A percentile compares a stretch with the other conserved stretches of the same genome.
Conservation (phyloP, 2,888 invertebrate genomes). For the Argyra leucocephala region DNA sequence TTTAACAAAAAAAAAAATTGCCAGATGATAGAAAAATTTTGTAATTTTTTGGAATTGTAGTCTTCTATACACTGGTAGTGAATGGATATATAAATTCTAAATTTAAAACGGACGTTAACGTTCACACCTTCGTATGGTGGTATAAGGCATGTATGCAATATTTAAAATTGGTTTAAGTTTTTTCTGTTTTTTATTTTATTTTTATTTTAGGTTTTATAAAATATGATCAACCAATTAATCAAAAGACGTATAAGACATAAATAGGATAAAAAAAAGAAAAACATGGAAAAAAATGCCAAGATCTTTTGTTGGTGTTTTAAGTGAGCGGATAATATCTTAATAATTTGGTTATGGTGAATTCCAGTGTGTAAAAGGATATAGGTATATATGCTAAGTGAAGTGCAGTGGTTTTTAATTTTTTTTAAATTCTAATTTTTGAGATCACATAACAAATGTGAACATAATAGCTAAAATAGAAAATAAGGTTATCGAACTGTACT, state of each 20-base stretch:
- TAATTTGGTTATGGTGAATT: too few species aligned
- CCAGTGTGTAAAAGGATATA: too few species aligned
- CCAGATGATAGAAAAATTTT: not conserved
- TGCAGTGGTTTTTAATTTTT: too few species aligned
- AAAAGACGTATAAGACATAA: not conserved
- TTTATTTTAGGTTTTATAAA: not conserved
- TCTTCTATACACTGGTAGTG: not conserved
- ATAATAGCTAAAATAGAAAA: too few species aligned
- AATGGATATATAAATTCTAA: too few species aligned
- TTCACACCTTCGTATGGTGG: not conserved
- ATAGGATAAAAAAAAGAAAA: not conserved
- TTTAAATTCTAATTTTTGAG: too few species aligned
- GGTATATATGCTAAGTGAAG: too few species aligned
- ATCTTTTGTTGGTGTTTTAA: too few species aligned
- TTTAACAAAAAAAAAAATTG: not conserved
- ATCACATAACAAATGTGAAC: too few species aligned
- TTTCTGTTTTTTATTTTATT: not conserved
- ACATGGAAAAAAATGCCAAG: not conserved
- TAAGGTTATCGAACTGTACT: too few species aligned
- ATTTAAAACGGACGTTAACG: not conserved
- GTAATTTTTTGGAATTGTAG: not conserved
- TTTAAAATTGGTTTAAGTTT: not conserved
- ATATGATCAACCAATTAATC: not conserved
- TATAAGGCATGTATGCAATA: too few species aligned
- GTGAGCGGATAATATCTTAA: too few species aligned